Base-by-base conservation (phyloP, 2,888 invertebrate species). In the Elaeidobius kamerunicus region DNA sequence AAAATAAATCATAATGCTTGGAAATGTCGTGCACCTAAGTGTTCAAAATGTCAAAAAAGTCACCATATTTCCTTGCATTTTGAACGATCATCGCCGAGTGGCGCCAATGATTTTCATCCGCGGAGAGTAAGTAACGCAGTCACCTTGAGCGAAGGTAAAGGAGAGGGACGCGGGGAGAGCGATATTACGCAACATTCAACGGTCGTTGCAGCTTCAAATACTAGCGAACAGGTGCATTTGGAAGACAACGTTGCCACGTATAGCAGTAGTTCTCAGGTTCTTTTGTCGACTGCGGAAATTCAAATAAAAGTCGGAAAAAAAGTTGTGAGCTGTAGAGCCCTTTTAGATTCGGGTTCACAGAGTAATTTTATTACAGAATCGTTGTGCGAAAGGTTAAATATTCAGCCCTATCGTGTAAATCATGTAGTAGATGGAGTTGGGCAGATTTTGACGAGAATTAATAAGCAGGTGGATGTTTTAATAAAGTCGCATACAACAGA, bases 1-100 rank as follows among this genome's bases (percentile, higher is more conserved):
- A 12, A 35, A 35, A 12, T 35, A 35, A 35, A 35, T 35, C 35
- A 35, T 35, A 35, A 35, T 35, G 35, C 35, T 35, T 35, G 35
- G 35, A 35, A 35, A 35, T 35, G 35, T 35, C n/a, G 35, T n/a
- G 35, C 35, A 12, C n/a, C 35, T 9, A 35, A 35, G 15, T 14
- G 35, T 35, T 35, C 35, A 35, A 35, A 35, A 35, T 35, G 35
- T 35, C 35, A 35, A 5, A 35, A 35, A 35, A 35, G 7, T n/a
- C 35, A 35, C 15, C n/a, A 35, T 35, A 14, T 35, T 35, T 35
- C 15, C 12, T 35, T 35, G 12, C 35, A 35, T 35, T 35, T 35
- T 35, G 35, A 35, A n/a, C 5, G n/a, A 35, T 35, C 35, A 7
- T 6, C n/a, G 5, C 5, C 5, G 5, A 35, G 6, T n/a, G 35